Evolutionary conservation across 2,797 vertebrate genomes (phyloP), one percentile per base, ranked within the genome.

Genomic region (Danio albolineatus): DNA sequence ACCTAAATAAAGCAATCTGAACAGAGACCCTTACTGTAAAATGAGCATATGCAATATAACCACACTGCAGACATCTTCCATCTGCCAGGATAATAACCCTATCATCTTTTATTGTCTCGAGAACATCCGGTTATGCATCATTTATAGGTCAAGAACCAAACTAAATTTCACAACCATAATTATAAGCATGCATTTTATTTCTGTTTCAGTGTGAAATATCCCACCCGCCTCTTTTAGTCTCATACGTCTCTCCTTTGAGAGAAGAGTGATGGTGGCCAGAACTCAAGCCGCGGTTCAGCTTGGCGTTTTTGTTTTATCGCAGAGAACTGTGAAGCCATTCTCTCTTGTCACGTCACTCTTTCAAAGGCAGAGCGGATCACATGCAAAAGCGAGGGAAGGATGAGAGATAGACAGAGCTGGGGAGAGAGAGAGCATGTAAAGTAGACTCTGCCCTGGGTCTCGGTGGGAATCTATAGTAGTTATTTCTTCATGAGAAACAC

Each of bases 401-500:
- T 70, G 62, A 70, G 41, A 67, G 75, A 69, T 46, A 57, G 61
- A 53, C 59, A 6, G 14, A 54, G 71, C 28, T 49, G 70, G 57
- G 66, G 80, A 73, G 28, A 28, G 69, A 54, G 59, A 82, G 64
- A 60, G 75, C 69, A 67, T 62, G 62, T 74, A 66, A 76, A 69
- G 61, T 54, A 79, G 81, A 78, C 84, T 81, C 71, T 83, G 78
- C 73, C 60, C 79, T 64, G 56, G 43, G 51, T 60, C 69, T 80
- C 44, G 70, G 70, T 81, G 76, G 73, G 83, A 84, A 84, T 71
- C 76, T 53, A 36, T 81, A 84, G 75, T 69, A 78, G 86, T 83
- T 88, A 28, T 84, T 81, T 90, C 89, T 89, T 87, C 85, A 86
- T 88, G 79, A 81, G 81, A 78, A 74, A 44, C 85, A 91, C 89